Evolutionary conservation across 2,113 vertebrate species (phyloP), one percentile per base, ranked within the genome.

Genomic region (Triplophysa tibetana): DNA sequence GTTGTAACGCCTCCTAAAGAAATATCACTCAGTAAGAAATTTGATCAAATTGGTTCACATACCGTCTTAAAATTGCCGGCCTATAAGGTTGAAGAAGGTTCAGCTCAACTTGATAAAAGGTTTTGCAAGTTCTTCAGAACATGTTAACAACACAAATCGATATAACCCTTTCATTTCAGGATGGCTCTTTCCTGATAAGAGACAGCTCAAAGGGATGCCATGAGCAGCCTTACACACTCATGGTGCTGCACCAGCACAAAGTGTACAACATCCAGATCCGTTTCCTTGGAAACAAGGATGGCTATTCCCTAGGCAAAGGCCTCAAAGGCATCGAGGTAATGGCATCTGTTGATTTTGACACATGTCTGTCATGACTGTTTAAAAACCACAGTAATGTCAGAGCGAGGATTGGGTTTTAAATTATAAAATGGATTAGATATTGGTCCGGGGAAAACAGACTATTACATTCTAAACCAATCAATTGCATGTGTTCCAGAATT

Each of bases 221-320:
- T 1, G 86, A 85, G 43, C 96, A 98, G 61, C 97, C 97, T 0
- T 98, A 93, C 12, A 97, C 97, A 1, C 93, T 98, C 72, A 98
- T 98, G 97, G 96, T 98, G 33, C 81, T 96, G 77, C 96, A 96
- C 90, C 94, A 94, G 89, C 89, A 93, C 45, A 98, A 98, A 85
- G 97, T 99, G 45, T 99, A 94, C 89, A 99, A 99, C 87, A 94
- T 99, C 87, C 96, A 97, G 91, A 97, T 99, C 84, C 90, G 95
- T 2, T 95, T 93, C 70, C 87, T 92, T 81, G 87, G 92, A 70
- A 82, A 95, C 52, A 84, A 89, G 5, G 87, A 94, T 9, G 64
- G 91, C 0, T 98, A 95, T 70, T 86, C 95, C 78, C 84, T 99
- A 87, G 97, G 97, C 82, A 98, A 95, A 0, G 93, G 94, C 81